Evolutionary conservation across 2,888 invertebrate genomes (phyloP).

Genomic region (Holacanthella duospinosa): DNA sequence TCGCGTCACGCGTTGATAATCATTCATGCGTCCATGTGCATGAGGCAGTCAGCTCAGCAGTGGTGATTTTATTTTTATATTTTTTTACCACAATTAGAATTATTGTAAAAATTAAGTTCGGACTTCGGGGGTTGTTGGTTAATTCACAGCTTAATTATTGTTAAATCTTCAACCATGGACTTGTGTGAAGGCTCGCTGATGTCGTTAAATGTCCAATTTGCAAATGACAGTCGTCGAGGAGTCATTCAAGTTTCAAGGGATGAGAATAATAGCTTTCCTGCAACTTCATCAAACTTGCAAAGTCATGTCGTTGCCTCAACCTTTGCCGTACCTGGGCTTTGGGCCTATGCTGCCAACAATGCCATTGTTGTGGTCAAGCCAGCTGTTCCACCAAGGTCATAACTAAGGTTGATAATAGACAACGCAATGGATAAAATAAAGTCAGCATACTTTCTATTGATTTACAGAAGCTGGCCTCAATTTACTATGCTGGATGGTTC

Average conservation of each 20-base stretch:
- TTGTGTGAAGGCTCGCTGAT: too few species aligned
- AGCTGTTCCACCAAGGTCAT: too few species aligned
- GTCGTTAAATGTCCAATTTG: not conserved
- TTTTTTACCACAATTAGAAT: too few species aligned
- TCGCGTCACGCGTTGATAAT: too few species aligned
- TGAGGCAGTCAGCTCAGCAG: too few species aligned
- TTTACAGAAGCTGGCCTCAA: slow-evolving; percentile 20
- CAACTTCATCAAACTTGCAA: not conserved
- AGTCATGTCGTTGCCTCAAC: not conserved
- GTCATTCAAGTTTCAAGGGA: not conserved
- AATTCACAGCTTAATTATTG: too few species aligned
- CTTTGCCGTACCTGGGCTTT: slow-evolving; percentile 19
- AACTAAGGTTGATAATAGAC: not conserved
- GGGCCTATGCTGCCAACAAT: slow-evolving; percentile 27
- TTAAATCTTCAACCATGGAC: too few species aligned
- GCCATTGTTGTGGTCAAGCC: slow-evolving; percentile 20
- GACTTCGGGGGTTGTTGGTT: too few species aligned
- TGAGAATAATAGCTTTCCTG: not conserved
- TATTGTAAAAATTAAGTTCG: too few species aligned
- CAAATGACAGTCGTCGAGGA: not conserved
- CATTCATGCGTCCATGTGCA: too few species aligned
- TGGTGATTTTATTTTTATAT: too few species aligned
- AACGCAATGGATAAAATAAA: too few species aligned
- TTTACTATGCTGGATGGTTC: slow-evolving; percentile 21
- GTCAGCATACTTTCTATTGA: not conserved